phyloP scores from a whole-genome alignment of 2,797 vertebrate species.

The Clarias pachynema region DNA sequence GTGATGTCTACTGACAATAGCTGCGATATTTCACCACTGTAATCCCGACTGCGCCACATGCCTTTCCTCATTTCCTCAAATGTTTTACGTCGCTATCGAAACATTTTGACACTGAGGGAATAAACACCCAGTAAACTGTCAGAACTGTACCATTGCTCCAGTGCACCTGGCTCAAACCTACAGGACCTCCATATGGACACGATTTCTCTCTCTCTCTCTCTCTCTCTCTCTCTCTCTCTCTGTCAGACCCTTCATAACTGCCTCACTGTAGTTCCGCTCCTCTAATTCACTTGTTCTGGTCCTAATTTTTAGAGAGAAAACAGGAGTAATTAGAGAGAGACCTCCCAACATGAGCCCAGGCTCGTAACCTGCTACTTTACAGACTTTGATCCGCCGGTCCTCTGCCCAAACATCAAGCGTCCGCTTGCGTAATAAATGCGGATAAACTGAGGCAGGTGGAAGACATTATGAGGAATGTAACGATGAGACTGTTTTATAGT shows the following conservation, averaged over 20 bases:
- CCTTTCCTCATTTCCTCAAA: constrained; percentile 11
- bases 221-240: constrained; percentile 25
- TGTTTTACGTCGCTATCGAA: not conserved
- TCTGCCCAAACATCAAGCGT: constrained; percentile 65
- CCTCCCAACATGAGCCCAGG: constrained; percentile 67
- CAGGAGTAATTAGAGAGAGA: constrained; percentile 70
- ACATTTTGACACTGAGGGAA: constrained; percentile 5
- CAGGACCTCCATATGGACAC: not conserved
- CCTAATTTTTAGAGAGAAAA: constrained; percentile 69
- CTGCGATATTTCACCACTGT: constrained; percentile 16
- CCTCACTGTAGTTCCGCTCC: not conserved
- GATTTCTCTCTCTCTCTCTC: constrained; percentile 9
- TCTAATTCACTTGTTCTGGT: constrained; percentile 48
- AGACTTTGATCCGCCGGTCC: constrained; percentile 61
- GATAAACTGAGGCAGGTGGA: constrained; percentile 69
- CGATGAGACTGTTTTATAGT: constrained; percentile 64
- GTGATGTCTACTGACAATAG: constrained; percentile 43
- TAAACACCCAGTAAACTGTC: constrained; percentile 10
- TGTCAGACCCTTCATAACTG: not conserved
- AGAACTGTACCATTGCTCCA: constrained; percentile 1
- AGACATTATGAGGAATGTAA: constrained; percentile 72
- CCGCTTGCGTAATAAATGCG: constrained; percentile 69
- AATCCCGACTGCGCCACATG: not conserved
- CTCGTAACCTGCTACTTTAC: constrained; percentile 66
- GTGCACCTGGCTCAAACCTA: not conserved